Conservation (phyloP, 2,113 vertebrate species). For the Oncorhynchus clarkii region DNA sequence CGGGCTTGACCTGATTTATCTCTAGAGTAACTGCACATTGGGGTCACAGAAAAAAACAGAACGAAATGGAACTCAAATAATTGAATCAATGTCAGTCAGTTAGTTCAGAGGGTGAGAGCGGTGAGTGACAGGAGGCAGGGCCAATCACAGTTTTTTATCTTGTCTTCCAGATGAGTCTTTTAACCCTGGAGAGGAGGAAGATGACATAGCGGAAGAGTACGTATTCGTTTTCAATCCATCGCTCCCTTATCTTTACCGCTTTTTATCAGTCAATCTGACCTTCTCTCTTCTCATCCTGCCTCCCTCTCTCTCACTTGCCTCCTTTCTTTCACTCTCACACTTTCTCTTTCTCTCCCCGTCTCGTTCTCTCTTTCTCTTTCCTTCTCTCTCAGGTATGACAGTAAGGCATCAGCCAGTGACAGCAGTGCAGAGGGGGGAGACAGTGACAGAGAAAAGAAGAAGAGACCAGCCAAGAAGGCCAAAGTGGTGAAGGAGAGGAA, state of each 20-base stretch:
- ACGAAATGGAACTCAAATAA: too few relatives aligned
- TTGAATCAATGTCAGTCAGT: too few relatives aligned
- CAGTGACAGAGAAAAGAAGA: slow-evolving; percentile 82
- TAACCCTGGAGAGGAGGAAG: slow-evolving; percentile 92
- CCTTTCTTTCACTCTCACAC: too few relatives aligned
- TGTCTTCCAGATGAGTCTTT: slow-evolving; percentile 87
- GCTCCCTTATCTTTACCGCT: too few relatives aligned
- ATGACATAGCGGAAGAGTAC: slow-evolving; percentile 95
- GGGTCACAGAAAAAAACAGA: too few relatives aligned
- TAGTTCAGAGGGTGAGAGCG: slow-evolving; percentile 83
- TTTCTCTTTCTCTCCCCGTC: too few relatives aligned
- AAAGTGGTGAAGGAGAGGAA: slow-evolving; percentile 88
- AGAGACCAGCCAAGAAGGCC: slow-evolving; percentile 80
- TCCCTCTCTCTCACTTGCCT: neutral
- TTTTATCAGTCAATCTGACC: too few relatives aligned
- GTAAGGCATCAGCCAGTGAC: slow-evolving; percentile 88
- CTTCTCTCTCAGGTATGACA: slow-evolving; percentile 82
- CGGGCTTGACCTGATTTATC: too few relatives aligned
- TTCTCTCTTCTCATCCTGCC: neutral
- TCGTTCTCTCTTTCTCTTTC: too few relatives aligned
- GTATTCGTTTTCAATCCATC: slow-evolving; percentile 41
- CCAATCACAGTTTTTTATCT: neutral
- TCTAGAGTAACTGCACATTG: too few relatives aligned
- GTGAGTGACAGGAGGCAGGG: slow-evolving; percentile 61
- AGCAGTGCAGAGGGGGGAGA: slow-evolving; percentile 83